Base-by-base conservation (phyloP, 2,797 vertebrate genomes). In the Clarias fuscus region DNA sequence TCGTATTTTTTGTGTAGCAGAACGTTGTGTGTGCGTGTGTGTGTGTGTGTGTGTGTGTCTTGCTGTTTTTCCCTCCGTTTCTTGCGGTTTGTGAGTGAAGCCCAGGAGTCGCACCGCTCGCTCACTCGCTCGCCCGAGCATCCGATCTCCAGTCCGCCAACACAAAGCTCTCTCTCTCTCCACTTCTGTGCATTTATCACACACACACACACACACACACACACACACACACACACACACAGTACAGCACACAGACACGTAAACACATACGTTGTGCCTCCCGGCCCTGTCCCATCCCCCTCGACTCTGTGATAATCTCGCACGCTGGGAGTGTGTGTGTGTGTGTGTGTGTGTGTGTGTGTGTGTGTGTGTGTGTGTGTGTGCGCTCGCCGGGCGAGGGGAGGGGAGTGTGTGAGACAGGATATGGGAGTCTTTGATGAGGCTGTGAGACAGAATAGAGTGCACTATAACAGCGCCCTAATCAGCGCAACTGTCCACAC, bases 51-150 rank as follows among this genome's bases (percentile, higher is more conserved):
- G 48, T 67, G 40, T 68, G 20, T 30, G 24, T 43, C 37, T 81
- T 7, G 18, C 40, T 81, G 4, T 76, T 70, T 14, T 64, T 43
- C 78, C 84, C 67, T 68, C 56, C 73, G 76, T 61, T 59, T 88
- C 97, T 96, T n/a, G n/a, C n/a, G n/a, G n/a, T n/a, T 97, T 59
- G 53, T 97, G 96, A 98, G 98, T 98, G 97, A 97, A 98, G 97
- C 97, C 96, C 96, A 97, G 97, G 97, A 96, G 96, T 95, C 94
- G 95, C 95, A 93, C 90, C 91, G 92, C 93, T 94, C 94, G 94
- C 95, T 96, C 96, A 95, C 95, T 48, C 95, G 93, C 95, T 97
- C 94, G 95, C 90, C 91, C 90, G 95, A 96, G 94, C 96, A 97
- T 98, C 97, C 94, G 96, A 96, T 95, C 96, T 94, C 93, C 94